Percentiles rank a stretch among this genome's conserved stretches.
These are phyloP conservation scores for Nemurella pictetii DNA, from an alignment of 2,888 invertebrate species.

Conservation along the genomic window DNA sequence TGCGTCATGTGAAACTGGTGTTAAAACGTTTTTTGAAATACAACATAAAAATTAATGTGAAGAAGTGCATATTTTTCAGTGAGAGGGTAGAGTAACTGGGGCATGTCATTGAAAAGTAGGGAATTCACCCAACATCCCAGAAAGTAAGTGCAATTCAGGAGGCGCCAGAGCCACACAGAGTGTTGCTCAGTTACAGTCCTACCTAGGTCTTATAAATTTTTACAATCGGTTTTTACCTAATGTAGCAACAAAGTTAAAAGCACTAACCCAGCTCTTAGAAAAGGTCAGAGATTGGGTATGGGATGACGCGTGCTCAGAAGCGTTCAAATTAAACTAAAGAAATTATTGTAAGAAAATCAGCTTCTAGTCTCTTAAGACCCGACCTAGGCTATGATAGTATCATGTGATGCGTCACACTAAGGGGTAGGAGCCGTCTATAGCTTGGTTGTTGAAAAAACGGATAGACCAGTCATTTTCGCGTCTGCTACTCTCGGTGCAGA, in stretches of 20 bases:
- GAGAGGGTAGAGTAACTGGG: too few relatives aligned
- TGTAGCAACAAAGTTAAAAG: slow-evolving; percentile 25
- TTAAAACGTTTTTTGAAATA: not conserved
- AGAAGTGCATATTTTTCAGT: slow-evolving; percentile 7
- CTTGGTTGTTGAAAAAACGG: slow-evolving; percentile 9
- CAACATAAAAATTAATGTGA: not conserved
- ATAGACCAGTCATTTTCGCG: slow-evolving; percentile 30
- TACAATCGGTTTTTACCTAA: slow-evolving; percentile 34
- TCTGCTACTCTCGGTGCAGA: slow-evolving; percentile 14
- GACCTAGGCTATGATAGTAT: slow-evolving; percentile 31
- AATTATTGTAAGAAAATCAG: not conserved
- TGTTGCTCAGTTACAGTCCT: slow-evolving; percentile 31
- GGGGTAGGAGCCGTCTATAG: slow-evolving; percentile 37
- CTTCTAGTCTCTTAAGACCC: slow-evolving; percentile 38
- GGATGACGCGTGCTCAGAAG: not conserved
- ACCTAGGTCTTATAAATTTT: slow-evolving; percentile 35
- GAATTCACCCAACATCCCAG: slow-evolving; percentile 14
- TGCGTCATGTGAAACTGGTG: slow-evolving; percentile 35
- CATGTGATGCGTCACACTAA: slow-evolving; percentile 38
- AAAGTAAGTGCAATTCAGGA: slow-evolving; percentile 33
- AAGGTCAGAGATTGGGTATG: slow-evolving; percentile 20
- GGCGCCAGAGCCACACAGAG: slow-evolving; percentile 26
- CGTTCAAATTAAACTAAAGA: slow-evolving; percentile 21
- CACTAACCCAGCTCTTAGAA: not conserved
- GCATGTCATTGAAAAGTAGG: not conserved